Base-by-base conservation (phyloP, 2,797 vertebrate species). In the Enteromius anoplus region DNA sequence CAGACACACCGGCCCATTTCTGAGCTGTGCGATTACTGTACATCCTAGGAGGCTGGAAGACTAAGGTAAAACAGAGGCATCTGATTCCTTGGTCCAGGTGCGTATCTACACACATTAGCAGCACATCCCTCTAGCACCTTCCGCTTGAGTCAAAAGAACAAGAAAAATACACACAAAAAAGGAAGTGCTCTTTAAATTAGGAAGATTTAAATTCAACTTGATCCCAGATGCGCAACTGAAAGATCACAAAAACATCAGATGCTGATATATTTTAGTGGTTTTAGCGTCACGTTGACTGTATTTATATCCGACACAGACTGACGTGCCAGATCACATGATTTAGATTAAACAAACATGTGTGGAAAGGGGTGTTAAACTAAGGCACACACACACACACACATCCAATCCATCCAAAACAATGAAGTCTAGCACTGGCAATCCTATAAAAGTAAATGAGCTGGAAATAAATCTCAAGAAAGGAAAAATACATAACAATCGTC, bases 21-120 rank as follows among this genome's bases (percentile, higher is more conserved):
- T 92, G 94, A 90, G 92, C 91, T 92, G 95, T 76, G 88, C 93
- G 37, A 81, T 91, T 89, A 89, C 85, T 77, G 93, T 91, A 90
- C 64, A 88, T 75, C 34, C 32, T 88, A 92, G 89, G 85, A 78
- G 83, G 92, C 92, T 93, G 92, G 92, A 94, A 94, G 95, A 96
- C 96, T 86, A 91, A 85, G 87, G 91, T 93, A 93, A 94, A 93
- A 95, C 92, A n/a, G 93, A 95, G 84, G 72, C 87, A 91, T 81
- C 80, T 70, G 80, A 87, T 85, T 32, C 58, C 93, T 94, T 95
- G 93, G 94, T 96, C 95, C 95, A 91, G 73, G 95, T 94, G 95
- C 92, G 91, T 95, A 87, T 89, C 83, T 85, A 96, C 95, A 96
- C 94, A 94, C 91, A 94, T 91, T 95, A 96, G 95, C 95, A 96